These are phyloP conservation scores for Atta texana DNA, from an alignment of 1,140 invertebrate genomes.

Conservation along the genomic window DNA sequence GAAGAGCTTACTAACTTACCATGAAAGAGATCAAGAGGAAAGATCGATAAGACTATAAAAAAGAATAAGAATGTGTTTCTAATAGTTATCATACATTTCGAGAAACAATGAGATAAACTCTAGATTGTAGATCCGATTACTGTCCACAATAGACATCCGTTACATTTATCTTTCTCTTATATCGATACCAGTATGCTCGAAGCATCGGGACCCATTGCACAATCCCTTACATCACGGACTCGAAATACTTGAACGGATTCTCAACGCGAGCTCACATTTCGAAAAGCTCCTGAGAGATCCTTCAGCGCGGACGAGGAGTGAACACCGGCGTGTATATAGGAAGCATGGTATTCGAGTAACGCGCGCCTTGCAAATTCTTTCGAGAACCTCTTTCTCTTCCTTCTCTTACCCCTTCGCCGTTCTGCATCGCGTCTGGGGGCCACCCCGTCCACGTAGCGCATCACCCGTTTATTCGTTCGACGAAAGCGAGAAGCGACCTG, in stretches of 20 bases:
- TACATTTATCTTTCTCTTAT: slow-evolving; percentile 21
- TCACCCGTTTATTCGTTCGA: slow-evolving; percentile 59
- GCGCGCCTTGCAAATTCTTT: slow-evolving; percentile 71
- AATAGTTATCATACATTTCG: slow-evolving; percentile 13
- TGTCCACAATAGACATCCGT: background rate
- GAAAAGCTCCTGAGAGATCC: slow-evolving; percentile 63
- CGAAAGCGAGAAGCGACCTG: slow-evolving; percentile 62
- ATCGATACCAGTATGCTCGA: slow-evolving; percentile 17
- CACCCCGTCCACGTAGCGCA: slow-evolving; percentile 42
- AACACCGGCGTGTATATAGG: slow-evolving; percentile 37
- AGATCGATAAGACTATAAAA: background rate
- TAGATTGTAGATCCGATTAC: background rate
- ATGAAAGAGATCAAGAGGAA: background rate
- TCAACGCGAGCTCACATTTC: slow-evolving; percentile 64
- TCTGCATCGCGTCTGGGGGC: slow-evolving; percentile 35
- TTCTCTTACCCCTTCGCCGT: background rate
- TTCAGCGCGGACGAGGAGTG: slow-evolving; percentile 39
- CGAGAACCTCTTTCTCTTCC: slow-evolving; percentile 56
- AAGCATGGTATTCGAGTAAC: slow-evolving; percentile 68
- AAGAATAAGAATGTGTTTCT: background rate
- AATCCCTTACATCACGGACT: slow-evolving; percentile 36
- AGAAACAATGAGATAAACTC: background rate
- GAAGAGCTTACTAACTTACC: background rate
- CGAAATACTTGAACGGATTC: slow-evolving; percentile 71
- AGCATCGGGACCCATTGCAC: slow-evolving; percentile 25